A percentile compares a stretch with the other conserved stretches of the same genome.
Evolutionary conservation across 1,140 invertebrate species (phyloP).

Genomic region (Lepidotrigona ventralis): DNA sequence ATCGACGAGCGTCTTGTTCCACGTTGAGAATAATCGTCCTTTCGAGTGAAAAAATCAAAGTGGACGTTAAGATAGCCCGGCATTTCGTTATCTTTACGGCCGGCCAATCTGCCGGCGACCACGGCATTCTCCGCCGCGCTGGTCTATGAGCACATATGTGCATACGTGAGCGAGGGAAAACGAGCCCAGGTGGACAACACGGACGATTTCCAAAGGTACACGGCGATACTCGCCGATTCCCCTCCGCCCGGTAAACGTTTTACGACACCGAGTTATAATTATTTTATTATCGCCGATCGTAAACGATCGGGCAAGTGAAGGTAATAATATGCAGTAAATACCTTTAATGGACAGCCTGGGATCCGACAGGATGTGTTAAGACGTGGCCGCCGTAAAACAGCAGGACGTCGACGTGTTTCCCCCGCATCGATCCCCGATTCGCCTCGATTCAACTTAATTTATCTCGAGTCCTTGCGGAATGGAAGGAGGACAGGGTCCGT

Average conservation of each 20-base stretch:
- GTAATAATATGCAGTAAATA: conserved; percentile 67
- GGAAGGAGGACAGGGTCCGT: not conserved
- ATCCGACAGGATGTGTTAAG: conserved; percentile 54
- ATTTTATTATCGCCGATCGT: conserved; percentile 77
- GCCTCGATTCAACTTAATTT: conserved; percentile 52
- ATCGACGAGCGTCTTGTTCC: conserved; percentile 37
- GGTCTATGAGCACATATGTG: conserved; percentile 54
- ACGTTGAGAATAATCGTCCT: conserved; percentile 43
- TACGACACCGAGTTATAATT: conserved; percentile 76
- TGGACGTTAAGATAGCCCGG: conserved; percentile 65
- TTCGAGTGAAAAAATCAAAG: conserved; percentile 54
- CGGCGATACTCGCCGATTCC: conserved; percentile 48
- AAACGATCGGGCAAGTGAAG: conserved; percentile 72
- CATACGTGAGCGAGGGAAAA: conserved; percentile 23
- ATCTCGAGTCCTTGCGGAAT: conserved; percentile 30
- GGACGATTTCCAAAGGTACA: conserved; percentile 58
- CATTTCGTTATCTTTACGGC: conserved; percentile 75
- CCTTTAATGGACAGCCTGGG: conserved; percentile 58
- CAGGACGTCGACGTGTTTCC: conserved; percentile 42
- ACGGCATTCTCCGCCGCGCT: conserved; percentile 38
- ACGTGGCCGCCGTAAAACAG: conserved; percentile 51
- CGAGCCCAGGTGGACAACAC: conserved; percentile 42
- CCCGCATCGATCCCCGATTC: conserved; percentile 54
- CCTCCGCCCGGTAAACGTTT: conserved; percentile 70
- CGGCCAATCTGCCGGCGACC: conserved; percentile 52